Evolutionary conservation across 2,797 vertebrate genomes (phyloP).

Genomic region (Periparus ater): DNA sequence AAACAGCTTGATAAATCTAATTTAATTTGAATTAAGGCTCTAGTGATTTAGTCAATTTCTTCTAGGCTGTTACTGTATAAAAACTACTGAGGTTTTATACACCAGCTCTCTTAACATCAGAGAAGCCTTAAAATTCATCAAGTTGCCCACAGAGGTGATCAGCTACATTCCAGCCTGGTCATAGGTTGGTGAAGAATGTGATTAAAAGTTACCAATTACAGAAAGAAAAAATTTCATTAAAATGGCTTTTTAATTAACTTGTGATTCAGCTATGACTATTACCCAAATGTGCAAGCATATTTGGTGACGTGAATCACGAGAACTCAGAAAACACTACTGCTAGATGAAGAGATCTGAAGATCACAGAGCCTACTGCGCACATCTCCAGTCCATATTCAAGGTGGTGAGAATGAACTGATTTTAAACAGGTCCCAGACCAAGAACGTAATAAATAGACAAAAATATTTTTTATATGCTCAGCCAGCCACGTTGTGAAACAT

Average conservation of each 20-base stretch:
- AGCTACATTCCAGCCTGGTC: neutral
- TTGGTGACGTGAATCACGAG: neutral
- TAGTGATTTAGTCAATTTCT: neutral
- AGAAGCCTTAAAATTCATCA: neutral
- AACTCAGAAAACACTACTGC: neutral
- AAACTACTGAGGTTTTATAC: neutral
- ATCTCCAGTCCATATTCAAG: fast-evolving
- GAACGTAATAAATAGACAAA: neutral
- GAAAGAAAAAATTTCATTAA: neutral
- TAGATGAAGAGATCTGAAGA: neutral
- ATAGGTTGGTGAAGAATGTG: neutral
- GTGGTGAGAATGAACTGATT: neutral
- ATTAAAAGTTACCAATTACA: neutral
- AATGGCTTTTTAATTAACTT: neutral
- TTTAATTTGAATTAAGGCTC: neutral
- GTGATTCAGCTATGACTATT: neutral
- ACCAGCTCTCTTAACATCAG: neutral
- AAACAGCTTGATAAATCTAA: neutral
- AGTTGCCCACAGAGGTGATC: neutral
- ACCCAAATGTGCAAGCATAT: neutral
- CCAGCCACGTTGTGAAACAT: neutral
- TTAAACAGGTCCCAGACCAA: neutral
- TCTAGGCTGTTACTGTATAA: neutral
- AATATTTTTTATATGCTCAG: neutral
- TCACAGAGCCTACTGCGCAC: neutral